Evolutionary conservation across 2,888 invertebrate genomes (phyloP), one percentile per base, ranked within the genome.

Genomic region (Neoascia interrupta): DNA sequence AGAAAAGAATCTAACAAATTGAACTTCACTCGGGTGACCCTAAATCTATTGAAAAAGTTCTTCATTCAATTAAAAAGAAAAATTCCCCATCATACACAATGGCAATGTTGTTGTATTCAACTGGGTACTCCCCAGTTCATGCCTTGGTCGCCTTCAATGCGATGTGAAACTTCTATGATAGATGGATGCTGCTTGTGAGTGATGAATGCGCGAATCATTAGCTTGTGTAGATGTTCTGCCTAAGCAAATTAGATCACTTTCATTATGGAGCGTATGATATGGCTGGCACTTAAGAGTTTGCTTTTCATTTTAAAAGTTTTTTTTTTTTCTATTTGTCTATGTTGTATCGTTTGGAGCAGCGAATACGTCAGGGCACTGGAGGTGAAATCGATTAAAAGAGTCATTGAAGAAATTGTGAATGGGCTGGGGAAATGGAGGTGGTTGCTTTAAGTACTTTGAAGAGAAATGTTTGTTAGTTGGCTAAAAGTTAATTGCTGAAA

Each of bases 171-270:
- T 51, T n/a, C n/a, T 69, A 56, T 70, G 54, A 69, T 54, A 69
- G 56, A 75, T 70, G 58, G 45, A 64, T 76, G 64, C 53, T 60
- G 76, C 53, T 58, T 76, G 53, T 49, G 72, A 76, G 47, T 60
- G 39, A 76, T 72, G 64, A 72, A 41, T 72, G 60, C 45, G 53
- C 31, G 31, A 31, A 8, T 31, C n/a, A 31, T 31, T 31, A 31
- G 31, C 8, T n/a, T n/a, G 8, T n/a, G n/a, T 31, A 31, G 11
- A 26, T 58, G 41, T 60, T 72, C 39, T 70, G 63, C 28, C 53
- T 60, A 72, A 72, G 34, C 23, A 72, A 76, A 76, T 76, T 76
- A 76, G 76, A 76, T 47, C 76, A 72, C 64, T 47, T 64, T 47
- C 45, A 19, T 8, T 31, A n/a, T 45, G 13, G 28, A 31, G 53